A percentile compares a stretch with the other conserved stretches of the same genome.
phyloP scores from a whole-genome alignment of 2,797 vertebrate genomes.

The Scyliorhinus canicula region DNA sequence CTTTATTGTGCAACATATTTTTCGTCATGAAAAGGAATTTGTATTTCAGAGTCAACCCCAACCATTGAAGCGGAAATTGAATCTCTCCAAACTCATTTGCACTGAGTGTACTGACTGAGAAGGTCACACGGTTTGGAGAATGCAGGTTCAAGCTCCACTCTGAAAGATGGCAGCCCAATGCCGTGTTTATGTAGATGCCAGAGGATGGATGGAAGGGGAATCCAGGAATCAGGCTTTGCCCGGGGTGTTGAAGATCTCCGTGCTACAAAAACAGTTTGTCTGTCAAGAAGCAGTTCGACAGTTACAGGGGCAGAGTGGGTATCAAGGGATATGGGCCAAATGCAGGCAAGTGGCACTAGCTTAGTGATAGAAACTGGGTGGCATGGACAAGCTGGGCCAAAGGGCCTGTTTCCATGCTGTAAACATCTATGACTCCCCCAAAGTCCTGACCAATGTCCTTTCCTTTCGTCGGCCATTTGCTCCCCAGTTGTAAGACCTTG shows the following conservation, averaged over 20 bases:
- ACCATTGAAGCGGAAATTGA: neutral
- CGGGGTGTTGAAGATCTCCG: neutral
- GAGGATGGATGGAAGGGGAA: neutral
- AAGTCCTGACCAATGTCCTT: neutral
- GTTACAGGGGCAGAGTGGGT: too few species aligned
- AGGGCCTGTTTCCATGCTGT: too few species aligned
- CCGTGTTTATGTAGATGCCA: neutral
- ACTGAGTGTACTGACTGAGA: neutral
- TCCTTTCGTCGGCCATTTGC: neutral
- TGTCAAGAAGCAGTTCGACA: too few species aligned
- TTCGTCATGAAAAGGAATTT: neutral
- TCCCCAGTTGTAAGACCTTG: neutral
- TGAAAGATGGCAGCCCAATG: neutral
- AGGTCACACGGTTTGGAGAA: neutral
- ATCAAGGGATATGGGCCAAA: too few species aligned
- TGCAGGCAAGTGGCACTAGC: too few species aligned
- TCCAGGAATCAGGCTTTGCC: neutral
- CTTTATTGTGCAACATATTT: neutral
- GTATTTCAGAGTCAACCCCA: neutral
- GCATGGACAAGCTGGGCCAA: too few species aligned
- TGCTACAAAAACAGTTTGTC: neutral
- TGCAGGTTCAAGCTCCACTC: neutral
- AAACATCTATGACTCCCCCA: too few species aligned
- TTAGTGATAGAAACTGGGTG: too few species aligned
- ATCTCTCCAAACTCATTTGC: neutral